phyloP scores from a whole-genome alignment of 2,113 vertebrate species.

The Sapayoa aenigma region DNA sequence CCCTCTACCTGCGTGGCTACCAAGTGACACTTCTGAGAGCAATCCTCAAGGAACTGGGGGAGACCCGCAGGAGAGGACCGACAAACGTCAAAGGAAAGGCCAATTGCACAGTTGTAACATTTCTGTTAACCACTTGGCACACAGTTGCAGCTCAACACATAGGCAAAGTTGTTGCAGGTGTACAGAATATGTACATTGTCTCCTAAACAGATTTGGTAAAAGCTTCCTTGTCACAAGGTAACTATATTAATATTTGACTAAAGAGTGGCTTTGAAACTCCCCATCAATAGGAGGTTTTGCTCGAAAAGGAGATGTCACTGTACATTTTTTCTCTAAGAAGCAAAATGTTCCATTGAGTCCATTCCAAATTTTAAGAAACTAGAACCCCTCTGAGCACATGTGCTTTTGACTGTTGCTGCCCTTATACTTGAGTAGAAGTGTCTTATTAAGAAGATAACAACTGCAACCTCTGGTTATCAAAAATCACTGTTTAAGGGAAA shows the following conservation, averaged over 20 bases:
- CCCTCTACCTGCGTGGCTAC: too few relatives aligned
- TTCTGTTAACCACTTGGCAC: not conserved
- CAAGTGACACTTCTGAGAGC: not conserved
- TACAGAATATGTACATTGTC: not conserved
- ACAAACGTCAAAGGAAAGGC: not conserved
- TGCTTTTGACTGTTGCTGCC: not conserved
- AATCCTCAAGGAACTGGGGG: rapidly evolving
- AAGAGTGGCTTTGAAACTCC: not conserved
- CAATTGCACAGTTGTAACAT: not conserved
- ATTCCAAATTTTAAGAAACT: not conserved
- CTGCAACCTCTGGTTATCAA: not conserved
- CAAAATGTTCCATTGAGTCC: not conserved
- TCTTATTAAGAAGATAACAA: not conserved
- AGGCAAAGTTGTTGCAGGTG: not conserved
- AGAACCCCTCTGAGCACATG: not conserved
- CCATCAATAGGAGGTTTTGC: not conserved
- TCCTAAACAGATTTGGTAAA: not conserved
- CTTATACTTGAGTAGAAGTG: not conserved
- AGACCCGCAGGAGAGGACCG: not conserved
- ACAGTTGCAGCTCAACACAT: not conserved
- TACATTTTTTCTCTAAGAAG: not conserved
- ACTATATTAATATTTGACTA: not conserved
- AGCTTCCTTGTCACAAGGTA: not conserved
- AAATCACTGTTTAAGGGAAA: not conserved
- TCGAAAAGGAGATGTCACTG: not conserved